Percentiles rank a stretch among this genome's conserved stretches.
phyloP scores from a whole-genome alignment of 2,888 invertebrate genomes.

The Agrochola circellaris region DNA sequence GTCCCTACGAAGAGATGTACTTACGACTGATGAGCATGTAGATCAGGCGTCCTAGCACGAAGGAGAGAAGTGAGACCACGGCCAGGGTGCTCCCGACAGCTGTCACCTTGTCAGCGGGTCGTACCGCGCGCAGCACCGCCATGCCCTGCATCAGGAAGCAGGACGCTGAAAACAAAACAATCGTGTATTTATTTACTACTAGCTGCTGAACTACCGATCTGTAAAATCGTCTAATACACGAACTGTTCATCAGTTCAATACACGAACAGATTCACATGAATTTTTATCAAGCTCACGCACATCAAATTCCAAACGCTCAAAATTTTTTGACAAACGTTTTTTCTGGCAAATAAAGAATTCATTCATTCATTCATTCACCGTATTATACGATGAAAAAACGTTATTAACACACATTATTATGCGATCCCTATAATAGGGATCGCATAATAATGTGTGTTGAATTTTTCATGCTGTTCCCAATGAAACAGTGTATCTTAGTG shows the following conservation, averaged over 20 bases:
- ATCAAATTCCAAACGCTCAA: background rate
- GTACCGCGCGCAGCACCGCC: constrained; percentile 80
- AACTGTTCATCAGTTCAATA: background rate
- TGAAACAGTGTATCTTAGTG: too few species aligned
- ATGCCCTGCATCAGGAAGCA: constrained; percentile 85
- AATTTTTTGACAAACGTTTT: background rate
- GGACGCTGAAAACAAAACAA: constrained; percentile 74
- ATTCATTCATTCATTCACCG: too few species aligned
- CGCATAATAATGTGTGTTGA: background rate
- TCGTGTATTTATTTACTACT: background rate
- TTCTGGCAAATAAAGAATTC: too few species aligned
- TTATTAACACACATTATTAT: too few species aligned
- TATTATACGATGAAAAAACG: too few species aligned
- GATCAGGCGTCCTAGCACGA: constrained; percentile 76
- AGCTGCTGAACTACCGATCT: too few species aligned
- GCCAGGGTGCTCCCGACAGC: constrained; percentile 79
- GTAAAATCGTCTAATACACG: background rate
- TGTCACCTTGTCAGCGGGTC: constrained; percentile 76
- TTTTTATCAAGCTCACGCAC: background rate
- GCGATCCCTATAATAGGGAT: too few species aligned
- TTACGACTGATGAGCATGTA: constrained; percentile 83
- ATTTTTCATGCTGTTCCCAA: background rate
- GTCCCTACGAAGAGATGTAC: constrained; percentile 54
- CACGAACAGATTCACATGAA: background rate
- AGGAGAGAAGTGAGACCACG: constrained; percentile 74